Evolutionary conservation across 2,113 vertebrate genomes (phyloP), one percentile per base, ranked within the genome.

Genomic region (Lucifuga dentata): DNA sequence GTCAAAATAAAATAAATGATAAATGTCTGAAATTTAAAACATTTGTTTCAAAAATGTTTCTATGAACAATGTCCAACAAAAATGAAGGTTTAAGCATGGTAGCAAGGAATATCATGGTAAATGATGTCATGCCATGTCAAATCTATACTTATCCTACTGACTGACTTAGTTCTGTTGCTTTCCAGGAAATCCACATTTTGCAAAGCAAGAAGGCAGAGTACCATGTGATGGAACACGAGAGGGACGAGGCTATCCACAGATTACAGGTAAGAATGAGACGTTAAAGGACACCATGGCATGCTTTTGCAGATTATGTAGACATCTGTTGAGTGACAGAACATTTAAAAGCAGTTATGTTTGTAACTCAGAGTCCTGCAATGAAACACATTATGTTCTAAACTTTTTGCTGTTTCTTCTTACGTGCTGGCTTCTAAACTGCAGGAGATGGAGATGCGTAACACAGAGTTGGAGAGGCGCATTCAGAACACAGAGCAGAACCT

Each of bases 171-270:
- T 32, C 33, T 2, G 20, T 78, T 74, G 5, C 56, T 15, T 66
- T 84, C 9, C 61, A 99, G 97, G 97, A 99, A 90, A 96, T 98
- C 45, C 95, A 95, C 86, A 86, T 95, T 51, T 86, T 99, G 40
- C 97, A 95, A 80, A 95, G 79, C 73, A 96, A 98, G 72, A 96
- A 91, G 17, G 85, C 87, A 0, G 79, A 94, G 1, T 89, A 91
- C 11, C 94, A 94, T 11, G 94, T 97, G 45, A 88, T 93, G 8
- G 91, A 95, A 13, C 94, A 90, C 0, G 94, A 96, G 12, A 85
- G 93, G 0, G 95, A 98, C 29, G 94, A 97, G 62, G 93, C 92
- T 0, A 93, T 95, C 45, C 95, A 94, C 86, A 96, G 95, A 81
- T 84, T 99, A 72, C 95, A 96, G 94, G 97, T 98, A 78, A 5